Conservation (phyloP, 2,888 invertebrate genomes). For the Polyploca ridens region DNA sequence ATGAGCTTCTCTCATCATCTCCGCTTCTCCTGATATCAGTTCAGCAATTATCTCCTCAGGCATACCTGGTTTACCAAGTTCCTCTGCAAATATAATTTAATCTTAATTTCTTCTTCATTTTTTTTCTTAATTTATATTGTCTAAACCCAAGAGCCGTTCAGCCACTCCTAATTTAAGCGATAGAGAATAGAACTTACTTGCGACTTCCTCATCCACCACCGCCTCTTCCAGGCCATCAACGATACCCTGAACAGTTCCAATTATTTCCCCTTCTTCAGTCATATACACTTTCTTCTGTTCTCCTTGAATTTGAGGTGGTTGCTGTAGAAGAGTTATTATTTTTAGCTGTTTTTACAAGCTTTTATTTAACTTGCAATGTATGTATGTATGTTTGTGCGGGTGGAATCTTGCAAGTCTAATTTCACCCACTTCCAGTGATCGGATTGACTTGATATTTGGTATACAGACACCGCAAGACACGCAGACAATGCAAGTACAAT, state of each 20-base stretch:
- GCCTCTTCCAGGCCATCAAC: conserved; percentile 64
- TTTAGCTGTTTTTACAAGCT: too few species aligned
- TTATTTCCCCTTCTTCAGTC: conserved; percentile 49
- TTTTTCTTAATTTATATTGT: too few species aligned
- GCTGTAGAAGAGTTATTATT: conserved; percentile 16
- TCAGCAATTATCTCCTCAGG: conserved; percentile 88
- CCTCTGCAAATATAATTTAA: conserved; percentile 47
- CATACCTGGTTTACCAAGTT: conserved; percentile 72
- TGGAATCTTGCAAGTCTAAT: too few species aligned
- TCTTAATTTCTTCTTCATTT: too few species aligned
- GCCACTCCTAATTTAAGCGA: too few species aligned
- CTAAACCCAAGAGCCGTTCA: too few species aligned
- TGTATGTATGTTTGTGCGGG: too few species aligned
- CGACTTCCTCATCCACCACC: conserved; percentile 56
- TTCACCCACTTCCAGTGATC: too few species aligned
- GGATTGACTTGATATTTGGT: too few species aligned
- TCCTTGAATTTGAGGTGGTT: conserved; percentile 18
- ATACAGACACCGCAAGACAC: too few species aligned
- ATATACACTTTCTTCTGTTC: conserved; percentile 40
- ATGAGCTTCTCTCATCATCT: conserved; percentile 87
- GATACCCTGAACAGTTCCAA: conserved; percentile 63
- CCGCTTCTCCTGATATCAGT: conserved; percentile 87
- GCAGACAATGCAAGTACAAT: too few species aligned
- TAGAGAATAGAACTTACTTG: conserved; percentile 53
- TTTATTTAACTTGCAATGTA: too few species aligned